Base-by-base conservation (phyloP, 1,140 invertebrate species). In the Seison nebaliae region DNA sequence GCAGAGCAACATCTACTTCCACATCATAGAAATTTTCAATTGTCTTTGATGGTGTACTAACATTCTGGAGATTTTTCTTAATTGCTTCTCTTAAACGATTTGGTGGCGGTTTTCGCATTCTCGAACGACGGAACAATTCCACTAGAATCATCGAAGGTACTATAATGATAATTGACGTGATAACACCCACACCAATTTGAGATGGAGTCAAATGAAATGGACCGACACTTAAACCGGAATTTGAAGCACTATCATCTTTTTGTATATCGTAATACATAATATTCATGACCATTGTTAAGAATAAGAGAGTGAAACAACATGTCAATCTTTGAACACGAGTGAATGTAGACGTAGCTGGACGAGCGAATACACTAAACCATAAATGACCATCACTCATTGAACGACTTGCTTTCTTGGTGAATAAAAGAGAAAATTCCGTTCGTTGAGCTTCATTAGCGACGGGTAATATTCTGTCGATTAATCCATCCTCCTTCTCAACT, bases 401-500 rank as follows among this genome's bases (percentile, higher is more conserved):
- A 26, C 32, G 11, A 5, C 24, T 32, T 14, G 37, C 23, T 15
- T 38, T 15, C 23, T 38, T 38, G 6, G 20, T 11, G 4, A 22
- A 20, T 14, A 38, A 38, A 19, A 31, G 32, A 22, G 30, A 16
- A 9, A 38, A 16, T 17, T 38, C 17, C 6, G 37, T 38, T 26
- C 32, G 30, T 33, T 38, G 37, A 14, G 17, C 22, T 2, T 38
- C 37, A 20, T 12, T 24, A 3, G 37, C 37, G 2, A 38, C 14
- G 9, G 37, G 37, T 16, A 58, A 48, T 36, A 58, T 53, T 28
- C 55, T 40, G 38, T 59, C 57, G n/a, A 59, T 55, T 38, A 52
- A 54, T n/a, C 54, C 57, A 47, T 60, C 57, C 21, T 50, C 49
- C 38, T 55, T 51, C 33, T 58, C 52, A 3, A 57, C 57, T 15